phyloP scores from a whole-genome alignment of 2,888 invertebrate genomes.

The Ichneumoninae sp. region DNA sequence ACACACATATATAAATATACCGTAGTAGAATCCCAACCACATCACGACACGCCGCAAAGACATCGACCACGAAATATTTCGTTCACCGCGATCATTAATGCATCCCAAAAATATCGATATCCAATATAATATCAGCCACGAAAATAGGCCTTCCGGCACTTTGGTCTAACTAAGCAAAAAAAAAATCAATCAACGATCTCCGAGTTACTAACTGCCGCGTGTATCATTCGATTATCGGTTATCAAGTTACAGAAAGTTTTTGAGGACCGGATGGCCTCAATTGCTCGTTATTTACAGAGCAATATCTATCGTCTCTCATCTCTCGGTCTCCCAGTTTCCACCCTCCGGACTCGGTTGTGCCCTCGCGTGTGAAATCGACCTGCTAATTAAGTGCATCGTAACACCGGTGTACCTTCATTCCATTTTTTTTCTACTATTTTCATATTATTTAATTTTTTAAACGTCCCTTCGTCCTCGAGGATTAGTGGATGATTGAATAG shows the following conservation, averaged over 20 bases:
- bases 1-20: not conserved
- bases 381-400: not conserved
- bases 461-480: not conserved
- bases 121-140: not conserved
- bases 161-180: not conserved
- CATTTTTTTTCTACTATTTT: not conserved
- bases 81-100: not conserved
- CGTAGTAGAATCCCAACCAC: not conserved
- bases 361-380: conserved; percentile 19
- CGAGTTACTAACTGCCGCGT: conserved; percentile 32
- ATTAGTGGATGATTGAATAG: conserved; percentile 22
- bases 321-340: not conserved
- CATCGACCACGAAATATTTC: not conserved
- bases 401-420: not conserved
- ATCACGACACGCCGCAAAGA: not conserved
- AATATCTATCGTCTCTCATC: not conserved
- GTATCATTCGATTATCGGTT: conserved; percentile 56
- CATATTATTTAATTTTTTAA: not conserved
- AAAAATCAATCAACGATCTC: conserved; percentile 17
- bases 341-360: not conserved
- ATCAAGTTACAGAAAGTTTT: conserved; percentile 41
- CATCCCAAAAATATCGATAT: conserved; percentile 11
- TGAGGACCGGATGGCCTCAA: conserved; percentile 48
- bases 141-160: conserved; percentile 35
- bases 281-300: conserved; percentile 44